Evolutionary conservation across 64 coral and sea anemone genomes (phyloP).

Genomic region (Catalaphyllia jardinei): DNA sequence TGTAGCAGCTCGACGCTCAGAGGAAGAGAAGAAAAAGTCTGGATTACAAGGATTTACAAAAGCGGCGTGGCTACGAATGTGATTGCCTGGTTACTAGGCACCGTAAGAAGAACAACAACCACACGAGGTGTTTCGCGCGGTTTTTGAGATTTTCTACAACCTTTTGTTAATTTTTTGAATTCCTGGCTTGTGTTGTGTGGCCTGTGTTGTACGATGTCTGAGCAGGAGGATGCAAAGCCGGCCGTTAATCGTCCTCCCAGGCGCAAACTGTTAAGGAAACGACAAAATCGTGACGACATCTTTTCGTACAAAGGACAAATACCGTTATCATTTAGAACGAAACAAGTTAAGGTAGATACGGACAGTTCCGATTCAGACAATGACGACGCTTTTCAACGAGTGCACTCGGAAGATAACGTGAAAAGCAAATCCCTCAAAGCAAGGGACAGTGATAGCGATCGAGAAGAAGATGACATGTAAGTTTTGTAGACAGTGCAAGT

Average conservation of each 20-base stretch:
- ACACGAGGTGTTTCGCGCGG: neutral
- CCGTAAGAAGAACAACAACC: neutral
- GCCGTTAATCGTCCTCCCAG: neutral
- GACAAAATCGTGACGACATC: slow-evolving; percentile 32
- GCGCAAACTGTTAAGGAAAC: slow-evolving; percentile 17
- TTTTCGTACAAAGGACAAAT: slow-evolving; percentile 32
- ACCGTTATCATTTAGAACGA: slow-evolving; percentile 17
- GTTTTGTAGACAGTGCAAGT: neutral
- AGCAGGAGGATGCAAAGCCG: neutral
- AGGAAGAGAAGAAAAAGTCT: too few relatives aligned
- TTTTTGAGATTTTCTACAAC: neutral
- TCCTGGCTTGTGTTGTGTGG: neutral
- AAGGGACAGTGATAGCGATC: slow-evolving; percentile 31
- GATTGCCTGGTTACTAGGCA: neutral
- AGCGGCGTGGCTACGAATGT: slow-evolving; percentile 1
- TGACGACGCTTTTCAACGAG: slow-evolving; percentile 36
- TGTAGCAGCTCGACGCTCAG: too few relatives aligned
- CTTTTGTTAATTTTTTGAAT: neutral
- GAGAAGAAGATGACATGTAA: slow-evolving; percentile 22
- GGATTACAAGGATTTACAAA: neutral
- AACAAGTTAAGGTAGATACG: slow-evolving; percentile 10
- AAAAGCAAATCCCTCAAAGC: neutral
- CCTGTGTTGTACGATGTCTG: slow-evolving; percentile 3
- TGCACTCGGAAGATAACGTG: neutral
- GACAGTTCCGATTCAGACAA: slow-evolving; percentile 36